Percentiles rank a stretch among this genome's conserved stretches.
phyloP scores from a whole-genome alignment of 2,888 invertebrate genomes.

The Tineola bisselliella region DNA sequence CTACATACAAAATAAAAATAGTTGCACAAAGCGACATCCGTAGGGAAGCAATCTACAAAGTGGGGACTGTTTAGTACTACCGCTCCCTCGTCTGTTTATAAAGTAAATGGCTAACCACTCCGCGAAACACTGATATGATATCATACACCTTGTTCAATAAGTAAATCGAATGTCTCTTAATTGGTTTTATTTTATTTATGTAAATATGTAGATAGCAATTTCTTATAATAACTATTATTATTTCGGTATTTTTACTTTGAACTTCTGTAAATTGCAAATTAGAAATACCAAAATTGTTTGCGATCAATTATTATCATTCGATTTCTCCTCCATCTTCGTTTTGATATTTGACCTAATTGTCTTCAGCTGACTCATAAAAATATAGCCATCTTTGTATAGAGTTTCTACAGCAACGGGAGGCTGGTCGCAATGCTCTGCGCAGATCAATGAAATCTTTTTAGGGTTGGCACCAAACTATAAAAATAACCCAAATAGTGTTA shows the following conservation, averaged over 20 bases:
- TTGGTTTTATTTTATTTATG: neutral
- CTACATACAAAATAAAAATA: slow-evolving; percentile 17
- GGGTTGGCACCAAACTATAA: slow-evolving; percentile 32
- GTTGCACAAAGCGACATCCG: slow-evolving; percentile 10
- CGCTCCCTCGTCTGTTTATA: slow-evolving; percentile 60
- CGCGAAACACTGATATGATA: slow-evolving; percentile 46
- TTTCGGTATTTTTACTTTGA: too few relatives aligned
- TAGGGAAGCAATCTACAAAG: slow-evolving; percentile 17
- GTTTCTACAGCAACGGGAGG: slow-evolving; percentile 30
- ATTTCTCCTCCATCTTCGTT: neutral
- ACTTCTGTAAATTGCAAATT: too few relatives aligned
- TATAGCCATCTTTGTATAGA: neutral
- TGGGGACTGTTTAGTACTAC: slow-evolving; percentile 42
- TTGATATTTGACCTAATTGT: neutral
- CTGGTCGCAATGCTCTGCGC: slow-evolving; percentile 42
- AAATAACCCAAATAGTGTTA: neutral
- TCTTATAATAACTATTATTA: too few relatives aligned
- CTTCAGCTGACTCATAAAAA: neutral
- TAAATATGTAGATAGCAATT: neutral
- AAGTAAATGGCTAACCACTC: slow-evolving; percentile 52
- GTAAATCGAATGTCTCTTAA: neutral
- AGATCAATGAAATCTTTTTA: slow-evolving; percentile 53
- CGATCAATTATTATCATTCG: too few relatives aligned
- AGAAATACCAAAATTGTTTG: too few relatives aligned
- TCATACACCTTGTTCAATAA: slow-evolving; percentile 20